Evolutionary conservation across 2,113 vertebrate genomes (phyloP).

Genomic region (Mus spicilegus): DNA sequence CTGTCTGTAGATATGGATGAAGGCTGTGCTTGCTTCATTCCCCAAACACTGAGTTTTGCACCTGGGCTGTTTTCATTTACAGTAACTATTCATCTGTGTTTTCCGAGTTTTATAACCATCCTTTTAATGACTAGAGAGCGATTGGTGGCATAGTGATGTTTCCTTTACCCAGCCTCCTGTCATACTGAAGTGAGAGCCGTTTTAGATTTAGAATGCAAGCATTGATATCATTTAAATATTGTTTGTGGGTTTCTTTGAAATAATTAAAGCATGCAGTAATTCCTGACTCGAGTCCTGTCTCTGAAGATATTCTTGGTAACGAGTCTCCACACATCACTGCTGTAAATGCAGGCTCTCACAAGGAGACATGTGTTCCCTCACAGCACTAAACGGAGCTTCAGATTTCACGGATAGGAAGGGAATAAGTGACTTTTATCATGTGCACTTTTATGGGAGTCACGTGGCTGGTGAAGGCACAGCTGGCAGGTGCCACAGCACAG

Average conservation of each 20-base stretch:
- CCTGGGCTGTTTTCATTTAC: background rate
- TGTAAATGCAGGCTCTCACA: background rate
- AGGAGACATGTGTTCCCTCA: background rate
- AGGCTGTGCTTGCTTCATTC: background rate
- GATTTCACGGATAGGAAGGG: background rate
- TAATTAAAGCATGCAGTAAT: background rate
- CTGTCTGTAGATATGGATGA: background rate
- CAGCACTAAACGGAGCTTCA: background rate
- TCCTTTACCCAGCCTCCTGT: background rate
- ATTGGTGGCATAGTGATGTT: background rate
- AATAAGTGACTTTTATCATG: background rate
- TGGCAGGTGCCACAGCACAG: no score
- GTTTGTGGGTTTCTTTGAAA: background rate
- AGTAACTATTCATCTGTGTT: background rate
- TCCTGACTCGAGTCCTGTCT: background rate
- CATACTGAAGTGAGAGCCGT: background rate
- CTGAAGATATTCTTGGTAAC: background rate
- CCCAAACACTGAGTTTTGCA: fast-evolving
- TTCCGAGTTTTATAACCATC: background rate
- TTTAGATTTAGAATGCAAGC: background rate
- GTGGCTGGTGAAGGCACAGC: background rate
- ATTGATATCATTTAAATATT: background rate
- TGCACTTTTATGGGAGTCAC: background rate
- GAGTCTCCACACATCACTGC: background rate
- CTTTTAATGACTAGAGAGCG: background rate